Base-by-base conservation (phyloP, 2,888 invertebrate genomes). In the Tuta absoluta region DNA sequence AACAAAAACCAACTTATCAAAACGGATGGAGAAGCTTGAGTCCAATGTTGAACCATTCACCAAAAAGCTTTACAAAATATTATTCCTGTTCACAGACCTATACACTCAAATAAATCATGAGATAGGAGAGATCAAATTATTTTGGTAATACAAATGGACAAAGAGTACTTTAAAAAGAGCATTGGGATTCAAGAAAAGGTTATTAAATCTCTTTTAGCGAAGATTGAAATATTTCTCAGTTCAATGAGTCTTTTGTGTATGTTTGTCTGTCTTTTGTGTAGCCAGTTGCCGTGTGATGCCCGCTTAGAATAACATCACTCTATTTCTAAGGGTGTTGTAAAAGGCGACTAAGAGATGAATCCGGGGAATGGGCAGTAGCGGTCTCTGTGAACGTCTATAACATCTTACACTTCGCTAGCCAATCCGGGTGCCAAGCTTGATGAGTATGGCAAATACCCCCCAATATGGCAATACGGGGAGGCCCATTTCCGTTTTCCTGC, bases 201-300 rank as follows among this genome's bases (percentile, higher is more conserved):
- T 89, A 89, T 89, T 89, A 89, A 89, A 89, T 85, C 87, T 84
- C 72, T 82, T 86, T 87, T 83, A 72, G 73, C 69, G 75, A 70
- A 78, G 68, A 81, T 83, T 74, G 80, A 78, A 78, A 82, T 81
- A 78, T 85, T 80, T 53, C 59, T 5, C 19, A 7, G 21, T 60
- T 45, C 14, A 60, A 41, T 60, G 41, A 2, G 14, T 60, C 41
- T 45, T 41, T 60, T 60, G 59, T 60, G 28, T 56, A 14, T 3
- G 14, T 19, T 48, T 19, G 19, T 19, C 19, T 19, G 48, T 2
- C 2, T 7, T 17, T 48, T 17, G n/a, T 1, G 17, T 48, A 48
- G 14, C 17, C 7, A 17, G 17, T 48, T 48, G 48, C 17, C n/a
- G 17, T 17, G n/a, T 48, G 14, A 33, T 33, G 33, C 8, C n/a